Percentiles rank a stretch among this genome's conserved stretches.
Evolutionary conservation across 2,797 vertebrate genomes (phyloP).

Genomic region (Nannoperca obscura): DNA sequence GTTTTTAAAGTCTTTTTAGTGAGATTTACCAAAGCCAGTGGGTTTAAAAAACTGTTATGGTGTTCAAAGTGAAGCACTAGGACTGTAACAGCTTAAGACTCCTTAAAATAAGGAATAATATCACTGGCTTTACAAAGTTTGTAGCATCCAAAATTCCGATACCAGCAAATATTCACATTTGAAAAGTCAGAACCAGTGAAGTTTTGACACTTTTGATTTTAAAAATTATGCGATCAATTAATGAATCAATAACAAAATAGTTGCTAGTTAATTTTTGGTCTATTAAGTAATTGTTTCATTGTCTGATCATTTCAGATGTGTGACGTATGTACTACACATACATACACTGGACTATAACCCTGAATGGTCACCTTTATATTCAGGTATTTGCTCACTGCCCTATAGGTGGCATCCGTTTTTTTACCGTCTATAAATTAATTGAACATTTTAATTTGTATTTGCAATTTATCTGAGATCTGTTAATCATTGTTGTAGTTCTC

Average conservation of each 20-base stretch:
- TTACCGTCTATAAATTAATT: neutral
- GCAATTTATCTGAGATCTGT: neutral
- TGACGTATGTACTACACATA: neutral
- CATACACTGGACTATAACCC: neutral
- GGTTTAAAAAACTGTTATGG: fast-evolving
- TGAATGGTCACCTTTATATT: neutral
- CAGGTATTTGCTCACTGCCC: neutral
- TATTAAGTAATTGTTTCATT: neutral
- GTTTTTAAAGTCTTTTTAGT: neutral
- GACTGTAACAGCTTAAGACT: neutral
- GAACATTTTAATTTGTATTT: neutral
- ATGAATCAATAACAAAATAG: too few relatives aligned
- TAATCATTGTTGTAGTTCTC: slow-evolving; percentile 3
- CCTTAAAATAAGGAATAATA: neutral
- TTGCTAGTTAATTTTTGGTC: neutral
- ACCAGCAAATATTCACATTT: neutral
- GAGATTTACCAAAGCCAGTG: neutral
- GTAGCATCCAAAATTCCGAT: neutral
- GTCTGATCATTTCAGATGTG: neutral
- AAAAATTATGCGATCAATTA: neutral
- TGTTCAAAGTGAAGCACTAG: neutral
- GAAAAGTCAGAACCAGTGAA: too few relatives aligned
- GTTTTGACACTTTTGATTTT: neutral
- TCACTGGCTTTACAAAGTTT: neutral
- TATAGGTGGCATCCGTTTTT: neutral